Conservation (phyloP, 2,888 invertebrate species). For the Conops quadrifasciatus region DNA sequence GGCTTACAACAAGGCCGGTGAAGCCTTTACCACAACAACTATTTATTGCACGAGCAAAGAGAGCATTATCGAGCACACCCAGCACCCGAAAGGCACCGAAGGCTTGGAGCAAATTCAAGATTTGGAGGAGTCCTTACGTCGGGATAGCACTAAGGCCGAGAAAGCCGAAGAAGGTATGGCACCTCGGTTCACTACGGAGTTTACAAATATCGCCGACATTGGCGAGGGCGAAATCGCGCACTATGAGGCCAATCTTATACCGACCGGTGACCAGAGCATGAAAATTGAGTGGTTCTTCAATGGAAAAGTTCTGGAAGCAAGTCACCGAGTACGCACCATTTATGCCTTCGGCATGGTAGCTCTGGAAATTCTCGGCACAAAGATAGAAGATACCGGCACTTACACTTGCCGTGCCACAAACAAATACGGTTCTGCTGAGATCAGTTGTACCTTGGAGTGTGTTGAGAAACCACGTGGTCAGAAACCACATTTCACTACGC, state of each 20-base stretch:
- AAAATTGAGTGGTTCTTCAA: constrained; percentile 97
- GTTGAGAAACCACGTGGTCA: constrained; percentile 86
- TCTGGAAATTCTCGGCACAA: constrained; percentile 93
- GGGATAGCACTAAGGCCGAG: constrained; percentile 73
- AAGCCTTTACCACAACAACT: constrained; percentile 91
- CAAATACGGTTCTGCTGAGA: constrained; percentile 88
- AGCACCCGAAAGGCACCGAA: constrained; percentile 95
- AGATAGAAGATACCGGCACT: constrained; percentile 89
- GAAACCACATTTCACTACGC: constrained; percentile 87
- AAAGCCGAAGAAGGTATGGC: constrained; percentile 84
- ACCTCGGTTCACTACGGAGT: constrained; percentile 88
- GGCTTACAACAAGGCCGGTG: constrained; percentile 86
- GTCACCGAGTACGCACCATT: constrained; percentile 90
- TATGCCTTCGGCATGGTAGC: constrained; percentile 98
- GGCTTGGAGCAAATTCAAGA: constrained; percentile 91
- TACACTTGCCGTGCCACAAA: constrained; percentile 91
- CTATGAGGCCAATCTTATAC: constrained; percentile 95
- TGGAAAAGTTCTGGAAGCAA: constrained; percentile 85
- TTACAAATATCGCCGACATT: constrained; percentile 81
- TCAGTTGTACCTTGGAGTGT: constrained; percentile 82
- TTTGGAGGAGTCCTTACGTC: constrained; percentile 84
- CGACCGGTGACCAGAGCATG: constrained; percentile 93
- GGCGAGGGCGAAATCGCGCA: constrained; percentile 97
- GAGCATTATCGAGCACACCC: constrained; percentile 85
- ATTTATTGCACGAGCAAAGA: constrained; percentile 84